Conservation (phyloP, 2,888 invertebrate species). For the Papilio gigon region DNA sequence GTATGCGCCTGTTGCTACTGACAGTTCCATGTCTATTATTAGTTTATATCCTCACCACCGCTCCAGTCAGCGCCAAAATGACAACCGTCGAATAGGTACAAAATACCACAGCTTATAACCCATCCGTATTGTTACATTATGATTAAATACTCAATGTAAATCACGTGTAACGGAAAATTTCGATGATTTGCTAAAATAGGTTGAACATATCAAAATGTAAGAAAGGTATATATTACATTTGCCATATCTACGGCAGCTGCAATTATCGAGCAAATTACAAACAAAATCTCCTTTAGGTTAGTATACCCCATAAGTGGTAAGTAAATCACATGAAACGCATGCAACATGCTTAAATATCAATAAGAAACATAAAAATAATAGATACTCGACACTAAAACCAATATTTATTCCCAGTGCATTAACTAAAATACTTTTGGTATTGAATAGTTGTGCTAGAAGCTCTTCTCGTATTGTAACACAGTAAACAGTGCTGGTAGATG, state of each 20-base stretch:
- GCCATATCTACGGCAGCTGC: neutral
- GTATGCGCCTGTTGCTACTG: too few species aligned
- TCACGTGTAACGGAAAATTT: neutral
- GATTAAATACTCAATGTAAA: too few species aligned
- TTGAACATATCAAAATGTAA: neutral
- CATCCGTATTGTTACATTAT: too few species aligned
- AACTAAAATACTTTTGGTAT: neutral
- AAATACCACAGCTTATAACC: too few species aligned
- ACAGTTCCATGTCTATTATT: too few species aligned
- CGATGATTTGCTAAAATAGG: neutral
- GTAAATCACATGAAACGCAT: slow-evolving; percentile 14
- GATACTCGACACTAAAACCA: neutral
- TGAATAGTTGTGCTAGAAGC: neutral
- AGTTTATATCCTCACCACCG: too few species aligned
- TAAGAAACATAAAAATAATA: neutral
- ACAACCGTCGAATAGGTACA: too few species aligned
- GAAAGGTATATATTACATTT: neutral
- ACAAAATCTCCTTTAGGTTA: neutral
- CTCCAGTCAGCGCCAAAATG: too few species aligned
- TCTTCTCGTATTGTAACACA: neutral
- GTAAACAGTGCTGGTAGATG: neutral
- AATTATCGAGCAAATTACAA: neutral
- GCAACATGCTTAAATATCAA: slow-evolving; percentile 9
- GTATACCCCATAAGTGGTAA: neutral
- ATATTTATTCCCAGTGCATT: neutral